A percentile compares a stretch with the other conserved stretches of the same genome.
Evolutionary conservation across 2,888 invertebrate species (phyloP).

Genomic region (Laothoe populi): DNA sequence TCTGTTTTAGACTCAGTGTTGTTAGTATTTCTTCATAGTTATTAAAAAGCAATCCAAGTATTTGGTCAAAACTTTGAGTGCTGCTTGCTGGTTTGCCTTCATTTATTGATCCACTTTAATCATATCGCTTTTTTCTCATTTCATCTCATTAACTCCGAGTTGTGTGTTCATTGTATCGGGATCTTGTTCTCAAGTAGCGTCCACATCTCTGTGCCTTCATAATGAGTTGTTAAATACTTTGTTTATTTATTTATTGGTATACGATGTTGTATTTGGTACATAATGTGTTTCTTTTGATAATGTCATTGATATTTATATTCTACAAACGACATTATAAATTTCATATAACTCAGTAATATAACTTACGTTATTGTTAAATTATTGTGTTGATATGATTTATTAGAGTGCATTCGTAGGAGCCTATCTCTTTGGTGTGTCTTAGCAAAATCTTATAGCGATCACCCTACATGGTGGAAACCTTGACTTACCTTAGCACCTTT

Average conservation of each 20-base stretch:
- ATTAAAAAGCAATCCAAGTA: too few species aligned
- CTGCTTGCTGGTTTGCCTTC: background rate
- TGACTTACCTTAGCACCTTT: too few species aligned
- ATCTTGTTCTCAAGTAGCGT: background rate
- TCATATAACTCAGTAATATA: background rate
- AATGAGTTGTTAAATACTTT: slow-evolving; percentile 9
- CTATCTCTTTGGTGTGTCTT: too few species aligned
- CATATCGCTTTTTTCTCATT: background rate
- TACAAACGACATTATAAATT: background rate
- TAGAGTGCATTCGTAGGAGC: too few species aligned
- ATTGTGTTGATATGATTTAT: background rate
- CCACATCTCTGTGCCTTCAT: slow-evolving; percentile 3
- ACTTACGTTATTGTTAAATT: background rate
- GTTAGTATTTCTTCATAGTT: too few species aligned
- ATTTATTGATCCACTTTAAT: too few species aligned
- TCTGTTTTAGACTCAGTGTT: too few species aligned
- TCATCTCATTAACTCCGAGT: background rate
- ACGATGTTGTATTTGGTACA: background rate
- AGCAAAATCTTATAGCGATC: too few species aligned
- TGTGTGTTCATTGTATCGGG: background rate
- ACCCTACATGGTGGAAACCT: too few species aligned
- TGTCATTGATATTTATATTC: background rate
- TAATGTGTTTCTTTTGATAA: background rate
- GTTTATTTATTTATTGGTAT: slow-evolving; percentile 4
- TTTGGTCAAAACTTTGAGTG: too few species aligned